These are phyloP conservation scores for Bucorvus abyssinicus DNA, from an alignment of 2,797 vertebrate genomes.

Conservation along the genomic window DNA sequence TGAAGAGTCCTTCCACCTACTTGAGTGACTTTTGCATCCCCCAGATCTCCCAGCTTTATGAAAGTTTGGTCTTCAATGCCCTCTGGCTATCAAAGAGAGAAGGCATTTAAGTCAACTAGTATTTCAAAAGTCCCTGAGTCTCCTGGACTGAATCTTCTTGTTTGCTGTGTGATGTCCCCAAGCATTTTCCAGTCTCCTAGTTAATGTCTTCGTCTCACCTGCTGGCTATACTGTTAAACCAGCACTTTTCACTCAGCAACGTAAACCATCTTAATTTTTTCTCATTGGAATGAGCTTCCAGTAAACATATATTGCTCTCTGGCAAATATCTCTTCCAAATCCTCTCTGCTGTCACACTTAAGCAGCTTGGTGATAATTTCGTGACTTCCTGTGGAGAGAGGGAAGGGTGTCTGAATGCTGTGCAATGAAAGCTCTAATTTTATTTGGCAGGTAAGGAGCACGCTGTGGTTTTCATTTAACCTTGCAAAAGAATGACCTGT, in stretches of 20 bases:
- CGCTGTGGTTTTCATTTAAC: not conserved
- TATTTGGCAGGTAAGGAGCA: conserved; percentile 14
- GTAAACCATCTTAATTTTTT: not conserved
- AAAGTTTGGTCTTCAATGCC: not conserved
- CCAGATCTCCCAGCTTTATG: not conserved
- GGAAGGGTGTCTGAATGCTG: not conserved
- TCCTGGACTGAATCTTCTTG: not conserved
- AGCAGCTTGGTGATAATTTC: conserved; percentile 11
- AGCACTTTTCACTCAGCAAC: not conserved
- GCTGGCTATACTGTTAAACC: not conserved
- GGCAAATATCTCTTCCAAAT: not conserved
- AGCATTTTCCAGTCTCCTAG: not conserved
- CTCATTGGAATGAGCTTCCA: not conserved
- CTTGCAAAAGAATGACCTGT: conserved; percentile 33
- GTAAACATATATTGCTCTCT: not conserved
- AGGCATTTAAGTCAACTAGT: not conserved
- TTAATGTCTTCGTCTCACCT: not conserved
- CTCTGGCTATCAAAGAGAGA: not conserved
- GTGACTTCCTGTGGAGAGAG: not conserved
- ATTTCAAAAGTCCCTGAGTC: not conserved
- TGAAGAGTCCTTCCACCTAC: not conserved
- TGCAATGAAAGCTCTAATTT: not conserved
- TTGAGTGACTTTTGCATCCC: not conserved
- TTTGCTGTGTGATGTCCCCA: not conserved
- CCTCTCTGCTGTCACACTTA: not conserved